phyloP scores from a whole-genome alignment of 1,140 invertebrate species.

The Micrasema minimum region DNA sequence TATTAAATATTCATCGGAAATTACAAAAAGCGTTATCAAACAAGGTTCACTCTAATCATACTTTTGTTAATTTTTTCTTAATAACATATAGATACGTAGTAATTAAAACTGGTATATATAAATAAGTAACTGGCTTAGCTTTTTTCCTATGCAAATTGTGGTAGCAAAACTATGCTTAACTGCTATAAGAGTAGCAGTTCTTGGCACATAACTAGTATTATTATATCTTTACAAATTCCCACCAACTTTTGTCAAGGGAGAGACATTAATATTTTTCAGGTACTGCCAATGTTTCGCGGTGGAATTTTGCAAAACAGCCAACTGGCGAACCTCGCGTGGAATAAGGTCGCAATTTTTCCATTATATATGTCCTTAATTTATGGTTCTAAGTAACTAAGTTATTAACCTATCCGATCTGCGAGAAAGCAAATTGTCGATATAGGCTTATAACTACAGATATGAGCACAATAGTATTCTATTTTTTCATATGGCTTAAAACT shows the following conservation, averaged over 20 bases:
- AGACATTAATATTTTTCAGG: constrained; percentile 43
- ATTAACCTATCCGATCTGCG: constrained; percentile 21
- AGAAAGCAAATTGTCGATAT: constrained; percentile 22
- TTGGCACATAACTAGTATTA: constrained; percentile 15
- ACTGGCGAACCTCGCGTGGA: neutral
- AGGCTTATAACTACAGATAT: constrained; percentile 35
- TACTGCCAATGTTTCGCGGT: constrained; percentile 39
- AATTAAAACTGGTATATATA: too few species aligned
- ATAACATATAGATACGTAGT: too few species aligned
- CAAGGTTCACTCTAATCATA: too few species aligned
- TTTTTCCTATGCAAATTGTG: too few species aligned
- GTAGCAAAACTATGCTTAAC: constrained; percentile 1
- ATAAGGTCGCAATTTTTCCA: neutral
- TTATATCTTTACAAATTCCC: constrained; percentile 11
- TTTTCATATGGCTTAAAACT: neutral
- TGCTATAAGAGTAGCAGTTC: neutral
- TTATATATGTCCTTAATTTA: too few species aligned
- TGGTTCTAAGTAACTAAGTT: constrained; percentile 20
- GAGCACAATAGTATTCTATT: constrained; percentile 16
- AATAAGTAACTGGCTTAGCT: too few species aligned
- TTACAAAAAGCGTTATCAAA: too few species aligned
- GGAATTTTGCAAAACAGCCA: constrained; percentile 27
- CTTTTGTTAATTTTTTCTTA: too few species aligned
- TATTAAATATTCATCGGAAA: too few species aligned
- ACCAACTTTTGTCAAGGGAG: constrained; percentile 8